Evolutionary conservation across 2,113 vertebrate species (phyloP).

Genomic region (Sus scrofa): DNA sequence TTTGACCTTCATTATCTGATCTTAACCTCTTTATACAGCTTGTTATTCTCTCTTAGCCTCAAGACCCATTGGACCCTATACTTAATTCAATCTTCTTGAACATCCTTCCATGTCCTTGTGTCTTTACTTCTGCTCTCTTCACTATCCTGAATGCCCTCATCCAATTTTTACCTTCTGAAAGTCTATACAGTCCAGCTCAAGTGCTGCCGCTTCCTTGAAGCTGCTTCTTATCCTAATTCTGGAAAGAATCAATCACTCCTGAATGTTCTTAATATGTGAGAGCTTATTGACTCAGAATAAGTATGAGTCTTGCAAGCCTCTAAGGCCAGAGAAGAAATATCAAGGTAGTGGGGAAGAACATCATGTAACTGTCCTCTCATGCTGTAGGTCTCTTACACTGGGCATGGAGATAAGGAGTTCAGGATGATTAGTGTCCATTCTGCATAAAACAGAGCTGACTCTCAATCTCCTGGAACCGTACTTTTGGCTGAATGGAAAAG

Average conservation of each 20-base stretch:
- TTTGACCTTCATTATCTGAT: constrained; percentile 45
- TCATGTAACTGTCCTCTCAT: neutral
- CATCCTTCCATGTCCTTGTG: neutral
- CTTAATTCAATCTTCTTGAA: neutral
- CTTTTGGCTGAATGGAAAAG: neutral
- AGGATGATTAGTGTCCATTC: neutral
- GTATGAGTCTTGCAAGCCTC: neutral
- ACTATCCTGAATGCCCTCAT: neutral
- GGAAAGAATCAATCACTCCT: neutral
- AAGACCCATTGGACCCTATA: neutral
- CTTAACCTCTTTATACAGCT: neutral
- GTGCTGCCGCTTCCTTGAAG: neutral
- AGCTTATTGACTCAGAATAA: neutral
- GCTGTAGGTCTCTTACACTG: neutral
- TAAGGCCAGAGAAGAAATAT: neutral
- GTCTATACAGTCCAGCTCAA: neutral
- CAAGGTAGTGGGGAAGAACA: neutral
- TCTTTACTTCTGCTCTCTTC: neutral
- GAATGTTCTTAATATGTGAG: neutral
- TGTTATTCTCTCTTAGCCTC: neutral
- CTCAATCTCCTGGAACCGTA: neutral
- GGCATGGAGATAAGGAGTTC: neutral
- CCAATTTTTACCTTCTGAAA: neutral
- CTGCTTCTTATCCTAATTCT: neutral
- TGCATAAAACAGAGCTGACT: neutral